A percentile compares a stretch with the other conserved stretches of the same genome.
Evolutionary conservation across 2,113 vertebrate genomes (phyloP).

Genomic region (Sardina pilchardus): DNA sequence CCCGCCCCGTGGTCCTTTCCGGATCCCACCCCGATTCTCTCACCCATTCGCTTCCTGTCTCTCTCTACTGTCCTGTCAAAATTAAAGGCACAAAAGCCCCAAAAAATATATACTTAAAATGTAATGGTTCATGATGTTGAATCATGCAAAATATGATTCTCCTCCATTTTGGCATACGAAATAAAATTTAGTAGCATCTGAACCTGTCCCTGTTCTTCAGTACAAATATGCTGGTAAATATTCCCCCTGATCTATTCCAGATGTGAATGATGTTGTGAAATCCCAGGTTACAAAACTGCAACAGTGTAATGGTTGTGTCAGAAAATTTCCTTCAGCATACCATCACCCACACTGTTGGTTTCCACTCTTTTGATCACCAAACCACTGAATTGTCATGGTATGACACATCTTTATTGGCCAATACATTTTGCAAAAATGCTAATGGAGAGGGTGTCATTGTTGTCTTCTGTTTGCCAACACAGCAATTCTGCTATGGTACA

Average conservation of each 20-base stretch:
- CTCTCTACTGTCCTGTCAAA: too few relatives aligned
- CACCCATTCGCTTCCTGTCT: too few relatives aligned
- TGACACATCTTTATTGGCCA: background rate
- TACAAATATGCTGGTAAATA: constrained; percentile 8
- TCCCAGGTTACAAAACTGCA: constrained; percentile 16
- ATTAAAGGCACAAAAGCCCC: too few relatives aligned
- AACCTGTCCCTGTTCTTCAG: background rate
- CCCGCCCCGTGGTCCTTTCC: too few relatives aligned
- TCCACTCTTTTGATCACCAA: too few relatives aligned
- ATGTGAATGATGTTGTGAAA: constrained; percentile 30
- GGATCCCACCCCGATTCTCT: too few relatives aligned
- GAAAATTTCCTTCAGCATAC: background rate
- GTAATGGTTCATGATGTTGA: background rate
- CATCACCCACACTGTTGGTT: too few relatives aligned
- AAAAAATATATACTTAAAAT: too few relatives aligned
- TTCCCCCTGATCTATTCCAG: constrained; percentile 28
- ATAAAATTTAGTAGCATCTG: too few relatives aligned
- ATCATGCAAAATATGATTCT: background rate
- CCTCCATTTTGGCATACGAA: background rate
- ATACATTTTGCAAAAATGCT: constrained; percentile 14
- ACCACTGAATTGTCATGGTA: background rate
- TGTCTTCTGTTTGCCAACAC: background rate
- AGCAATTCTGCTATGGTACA: background rate
- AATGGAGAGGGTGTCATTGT: background rate
- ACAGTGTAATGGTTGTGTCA: background rate